Percentiles rank a stretch among this genome's conserved stretches.
phyloP scores from a whole-genome alignment of 2,797 vertebrate species.

The Discoglossus pictus region DNA sequence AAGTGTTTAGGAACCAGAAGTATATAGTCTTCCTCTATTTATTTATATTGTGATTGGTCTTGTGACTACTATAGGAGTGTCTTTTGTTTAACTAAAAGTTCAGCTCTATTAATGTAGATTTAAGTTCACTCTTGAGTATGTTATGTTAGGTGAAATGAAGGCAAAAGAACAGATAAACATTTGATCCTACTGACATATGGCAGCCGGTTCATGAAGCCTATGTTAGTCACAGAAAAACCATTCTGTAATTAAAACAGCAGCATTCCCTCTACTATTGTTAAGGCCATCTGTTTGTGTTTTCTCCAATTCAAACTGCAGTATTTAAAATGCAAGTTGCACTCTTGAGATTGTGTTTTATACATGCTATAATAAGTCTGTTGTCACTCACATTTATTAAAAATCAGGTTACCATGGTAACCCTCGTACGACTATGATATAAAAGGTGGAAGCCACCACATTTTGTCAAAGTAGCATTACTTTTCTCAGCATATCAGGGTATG shows the following conservation, averaged over 20 bases:
- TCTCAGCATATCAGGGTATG: too few relatives aligned
- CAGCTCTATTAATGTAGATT: too few relatives aligned
- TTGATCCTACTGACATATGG: not conserved
- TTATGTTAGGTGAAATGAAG: too few relatives aligned
- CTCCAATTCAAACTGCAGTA: not conserved
- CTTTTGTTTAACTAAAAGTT: too few relatives aligned
- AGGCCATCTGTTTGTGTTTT: slow-evolving; percentile 2
- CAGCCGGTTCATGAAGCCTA: not conserved
- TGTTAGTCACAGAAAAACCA: not conserved
- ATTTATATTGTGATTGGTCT: too few relatives aligned
- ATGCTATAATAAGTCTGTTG: not conserved
- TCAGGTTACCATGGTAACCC: not conserved
- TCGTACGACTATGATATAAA: too few relatives aligned
- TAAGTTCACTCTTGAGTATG: too few relatives aligned
- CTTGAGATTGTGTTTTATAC: not conserved
- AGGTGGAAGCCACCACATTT: too few relatives aligned
- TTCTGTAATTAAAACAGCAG: not conserved
- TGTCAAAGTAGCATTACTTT: too few relatives aligned
- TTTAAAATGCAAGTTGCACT: slow-evolving; percentile 1
- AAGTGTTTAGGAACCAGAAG: too few relatives aligned
- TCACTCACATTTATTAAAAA: slow-evolving; percentile 1
- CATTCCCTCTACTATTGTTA: not conserved
- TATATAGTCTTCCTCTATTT: too few relatives aligned
- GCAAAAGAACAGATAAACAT: not conserved
- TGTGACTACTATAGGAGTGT: too few relatives aligned